phyloP scores from a whole-genome alignment of 2,888 invertebrate genomes.

The Tachystola acroxantha region DNA sequence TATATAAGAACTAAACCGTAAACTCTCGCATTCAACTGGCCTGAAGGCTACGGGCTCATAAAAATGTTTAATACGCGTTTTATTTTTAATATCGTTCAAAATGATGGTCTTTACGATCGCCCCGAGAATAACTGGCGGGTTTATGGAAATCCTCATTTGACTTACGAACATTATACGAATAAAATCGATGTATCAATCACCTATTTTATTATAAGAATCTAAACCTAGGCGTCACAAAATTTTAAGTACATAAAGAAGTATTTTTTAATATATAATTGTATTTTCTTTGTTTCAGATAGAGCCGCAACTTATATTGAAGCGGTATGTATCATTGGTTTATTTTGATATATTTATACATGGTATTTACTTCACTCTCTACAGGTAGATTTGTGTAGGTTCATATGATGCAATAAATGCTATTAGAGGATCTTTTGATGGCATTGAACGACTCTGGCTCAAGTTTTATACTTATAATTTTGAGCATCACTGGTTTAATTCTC shows the following conservation, averaged over 20 bases:
- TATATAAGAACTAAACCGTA: too few species aligned
- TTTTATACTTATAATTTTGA: background rate
- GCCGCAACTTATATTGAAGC: background rate
- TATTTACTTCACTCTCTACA: too few species aligned
- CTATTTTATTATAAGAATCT: too few species aligned
- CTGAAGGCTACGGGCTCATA: background rate
- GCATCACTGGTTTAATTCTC: background rate
- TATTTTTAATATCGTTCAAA: constrained; percentile 8
- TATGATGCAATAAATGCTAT: too few species aligned
- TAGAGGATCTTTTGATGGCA: too few species aligned
- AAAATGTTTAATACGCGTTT: constrained; percentile 7
- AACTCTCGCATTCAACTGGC: background rate
- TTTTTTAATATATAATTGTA: too few species aligned
- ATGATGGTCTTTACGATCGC: constrained; percentile 8
- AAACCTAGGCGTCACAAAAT: too few species aligned
- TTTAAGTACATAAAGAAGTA: too few species aligned
- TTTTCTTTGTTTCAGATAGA: background rate
- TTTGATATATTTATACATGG: too few species aligned
- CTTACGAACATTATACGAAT: background rate
- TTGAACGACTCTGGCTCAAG: too few species aligned
- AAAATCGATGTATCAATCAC: too few species aligned
- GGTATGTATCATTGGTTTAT: background rate
- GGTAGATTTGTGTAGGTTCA: too few species aligned
- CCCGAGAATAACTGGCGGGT: constrained; percentile 2
- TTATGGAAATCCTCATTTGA: constrained; percentile 1